phyloP scores from a whole-genome alignment of 30 jellyfish, hydroid and myxozoan species.

The Nemopilema nomurai region DNA sequence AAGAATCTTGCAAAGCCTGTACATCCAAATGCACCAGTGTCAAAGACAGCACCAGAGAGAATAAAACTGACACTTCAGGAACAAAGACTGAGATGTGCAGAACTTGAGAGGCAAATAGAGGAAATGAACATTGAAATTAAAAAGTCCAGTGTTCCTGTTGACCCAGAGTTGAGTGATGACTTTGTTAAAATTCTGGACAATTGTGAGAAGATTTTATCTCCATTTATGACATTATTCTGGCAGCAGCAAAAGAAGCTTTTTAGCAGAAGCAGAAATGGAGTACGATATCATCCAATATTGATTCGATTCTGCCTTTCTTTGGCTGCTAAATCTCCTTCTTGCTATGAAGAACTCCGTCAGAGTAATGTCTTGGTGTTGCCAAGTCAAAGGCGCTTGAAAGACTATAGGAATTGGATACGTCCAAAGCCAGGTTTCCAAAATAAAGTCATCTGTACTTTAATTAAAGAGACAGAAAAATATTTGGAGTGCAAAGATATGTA shows the following conservation, averaged over 20 bases:
- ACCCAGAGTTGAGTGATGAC: conserved; percentile 23
- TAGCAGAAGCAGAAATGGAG: conserved; percentile 25
- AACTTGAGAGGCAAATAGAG: conserved; percentile 32
- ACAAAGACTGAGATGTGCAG: conserved; percentile 30
- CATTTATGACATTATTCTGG: conserved; percentile 56
- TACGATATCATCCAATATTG: conserved; percentile 60
- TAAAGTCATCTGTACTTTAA: conserved; percentile 46
- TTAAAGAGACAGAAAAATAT: background rate
- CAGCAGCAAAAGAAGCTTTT: conserved; percentile 31
- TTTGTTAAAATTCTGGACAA: conserved; percentile 7
- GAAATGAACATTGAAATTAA: conserved; percentile 38
- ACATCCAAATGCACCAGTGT: conserved; percentile 36
- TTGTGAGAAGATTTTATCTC: conserved; percentile 21
- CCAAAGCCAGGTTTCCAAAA: conserved; percentile 58
- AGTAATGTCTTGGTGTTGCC: conserved; percentile 35
- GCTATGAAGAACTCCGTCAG: conserved; percentile 23
- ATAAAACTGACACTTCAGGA: conserved; percentile 50
- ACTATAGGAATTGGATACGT: conserved; percentile 57
- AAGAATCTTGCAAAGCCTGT: conserved; percentile 38
- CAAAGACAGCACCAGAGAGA: conserved; percentile 41
- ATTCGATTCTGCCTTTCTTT: conserved; percentile 49
- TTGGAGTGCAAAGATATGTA: conserved; percentile 43
- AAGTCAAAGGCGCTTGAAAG: conserved; percentile 59
- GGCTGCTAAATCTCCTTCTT: conserved; percentile 57
- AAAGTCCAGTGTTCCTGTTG: conserved; percentile 11